phyloP scores from a whole-genome alignment of 1,140 invertebrate species.

The Papilio xuthus region DNA sequence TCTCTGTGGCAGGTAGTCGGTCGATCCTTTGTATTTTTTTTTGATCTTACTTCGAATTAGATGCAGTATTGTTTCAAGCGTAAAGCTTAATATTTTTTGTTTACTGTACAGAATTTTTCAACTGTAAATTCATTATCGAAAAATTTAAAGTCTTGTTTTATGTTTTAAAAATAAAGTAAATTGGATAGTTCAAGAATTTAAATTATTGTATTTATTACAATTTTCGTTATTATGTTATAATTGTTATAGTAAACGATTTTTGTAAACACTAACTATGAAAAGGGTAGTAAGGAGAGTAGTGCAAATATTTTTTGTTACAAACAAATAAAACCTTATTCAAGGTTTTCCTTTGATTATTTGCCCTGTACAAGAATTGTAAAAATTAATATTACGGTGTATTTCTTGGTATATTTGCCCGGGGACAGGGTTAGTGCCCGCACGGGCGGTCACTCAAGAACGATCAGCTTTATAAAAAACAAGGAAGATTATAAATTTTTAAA shows the following conservation, averaged over 20 bases:
- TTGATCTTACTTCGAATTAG: slow-evolving; percentile 12
- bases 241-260: too few relatives aligned
- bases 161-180: too few relatives aligned
- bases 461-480: slow-evolving; percentile 34
- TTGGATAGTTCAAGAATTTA: too few relatives aligned
- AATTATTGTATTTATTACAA: too few relatives aligned
- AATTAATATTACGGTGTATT: not conserved
- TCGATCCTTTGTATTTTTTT: slow-evolving; percentile 33
- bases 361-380: not conserved
- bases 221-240: too few relatives aligned
- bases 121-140: not conserved
- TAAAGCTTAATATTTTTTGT: not conserved
- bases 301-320: too few relatives aligned
- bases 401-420: not conserved
- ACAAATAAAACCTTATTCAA: not conserved
- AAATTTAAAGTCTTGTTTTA: too few relatives aligned
- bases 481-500: slow-evolving; percentile 33
- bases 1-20: slow-evolving; percentile 27
- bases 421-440: slow-evolving; percentile 27
- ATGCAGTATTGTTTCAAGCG: slow-evolving; percentile 15
- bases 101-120: not conserved
- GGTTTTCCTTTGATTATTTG: not conserved
- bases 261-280: too few relatives aligned
- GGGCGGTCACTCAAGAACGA: slow-evolving; percentile 30
- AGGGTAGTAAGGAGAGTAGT: too few relatives aligned